Conservation (phyloP, 2,797 vertebrate genomes). For the Myripristis jacobus region DNA sequence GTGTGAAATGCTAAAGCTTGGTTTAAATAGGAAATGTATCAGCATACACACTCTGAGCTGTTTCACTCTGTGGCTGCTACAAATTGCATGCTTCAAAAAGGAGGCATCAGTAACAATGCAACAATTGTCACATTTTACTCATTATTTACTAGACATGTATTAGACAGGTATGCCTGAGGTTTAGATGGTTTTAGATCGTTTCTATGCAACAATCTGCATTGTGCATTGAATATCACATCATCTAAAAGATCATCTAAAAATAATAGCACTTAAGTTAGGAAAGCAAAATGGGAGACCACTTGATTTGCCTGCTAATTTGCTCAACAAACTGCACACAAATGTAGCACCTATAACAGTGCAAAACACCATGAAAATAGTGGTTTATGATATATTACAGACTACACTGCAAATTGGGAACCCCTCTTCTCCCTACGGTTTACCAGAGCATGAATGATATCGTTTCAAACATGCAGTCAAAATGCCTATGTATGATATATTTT, state of each 20-base stretch:
- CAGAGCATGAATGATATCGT: no score
- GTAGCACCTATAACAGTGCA: no score
- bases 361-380: no score
- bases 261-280: slow-evolving; percentile 3
- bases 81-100: not conserved
- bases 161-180: not conserved
- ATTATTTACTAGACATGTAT: no score
- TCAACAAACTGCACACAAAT: no score
- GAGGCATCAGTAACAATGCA: not conserved
- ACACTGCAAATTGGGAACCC: no score
- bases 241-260: not conserved
- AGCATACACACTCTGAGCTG: not conserved
- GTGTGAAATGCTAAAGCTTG: not conserved
- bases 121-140: slow-evolving; percentile 28
- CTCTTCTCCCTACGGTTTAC: no score
- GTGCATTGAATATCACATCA: slow-evolving; percentile 8
- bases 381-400: no score
- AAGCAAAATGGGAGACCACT: no score
- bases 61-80: no score
- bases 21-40: not conserved
- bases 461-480: not conserved
- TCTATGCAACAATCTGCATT: slow-evolving; percentile 6
- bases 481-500: slow-evolving; percentile 36
- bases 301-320: no score
- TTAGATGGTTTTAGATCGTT: slow-evolving; percentile 23